Percentiles rank a stretch among this genome's conserved stretches.
Evolutionary conservation across 2,888 invertebrate genomes (phyloP).

Genomic region (Acleris laterana): DNA sequence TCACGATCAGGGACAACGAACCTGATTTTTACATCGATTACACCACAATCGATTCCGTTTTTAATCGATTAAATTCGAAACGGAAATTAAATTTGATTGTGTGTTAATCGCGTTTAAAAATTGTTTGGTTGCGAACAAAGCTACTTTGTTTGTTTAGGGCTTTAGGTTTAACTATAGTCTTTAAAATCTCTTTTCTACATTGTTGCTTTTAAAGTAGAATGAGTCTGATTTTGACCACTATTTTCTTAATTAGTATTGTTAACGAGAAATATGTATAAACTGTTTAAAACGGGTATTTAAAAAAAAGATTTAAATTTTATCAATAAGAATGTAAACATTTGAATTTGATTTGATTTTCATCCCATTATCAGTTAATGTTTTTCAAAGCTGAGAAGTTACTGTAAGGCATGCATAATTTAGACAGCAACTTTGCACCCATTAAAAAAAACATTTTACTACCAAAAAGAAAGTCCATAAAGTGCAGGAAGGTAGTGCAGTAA

Average conservation of each 20-base stretch:
- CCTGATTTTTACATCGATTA: constrained; percentile 74
- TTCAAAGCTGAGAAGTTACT: not conserved
- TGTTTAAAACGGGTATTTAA: too few relatives aligned
- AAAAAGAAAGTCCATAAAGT: constrained; percentile 7
- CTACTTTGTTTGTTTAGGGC: not conserved
- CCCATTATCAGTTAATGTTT: not conserved
- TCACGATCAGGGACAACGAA: constrained; percentile 81
- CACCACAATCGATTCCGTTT: constrained; percentile 61
- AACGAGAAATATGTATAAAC: too few relatives aligned
- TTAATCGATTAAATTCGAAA: constrained; percentile 45
- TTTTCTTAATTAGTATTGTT: too few relatives aligned
- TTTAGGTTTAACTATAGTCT: not conserved
- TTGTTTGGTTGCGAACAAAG: not conserved
- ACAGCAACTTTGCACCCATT: not conserved
- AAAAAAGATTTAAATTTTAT: too few relatives aligned
- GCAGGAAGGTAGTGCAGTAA: constrained; percentile 74
- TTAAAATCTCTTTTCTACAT: too few relatives aligned
- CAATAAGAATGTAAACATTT: too few relatives aligned
- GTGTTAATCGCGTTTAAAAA: constrained; percentile 53
- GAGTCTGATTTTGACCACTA: too few relatives aligned
- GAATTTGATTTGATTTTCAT: too few relatives aligned
- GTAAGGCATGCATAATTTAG: not conserved
- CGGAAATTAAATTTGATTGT: constrained; percentile 60
- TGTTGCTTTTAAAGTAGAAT: too few relatives aligned
- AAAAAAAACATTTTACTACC: not conserved